Evolutionary conservation across 1,140 invertebrate genomes (phyloP), one percentile per base, ranked within the genome.

Genomic region (Dryas iulia): DNA sequence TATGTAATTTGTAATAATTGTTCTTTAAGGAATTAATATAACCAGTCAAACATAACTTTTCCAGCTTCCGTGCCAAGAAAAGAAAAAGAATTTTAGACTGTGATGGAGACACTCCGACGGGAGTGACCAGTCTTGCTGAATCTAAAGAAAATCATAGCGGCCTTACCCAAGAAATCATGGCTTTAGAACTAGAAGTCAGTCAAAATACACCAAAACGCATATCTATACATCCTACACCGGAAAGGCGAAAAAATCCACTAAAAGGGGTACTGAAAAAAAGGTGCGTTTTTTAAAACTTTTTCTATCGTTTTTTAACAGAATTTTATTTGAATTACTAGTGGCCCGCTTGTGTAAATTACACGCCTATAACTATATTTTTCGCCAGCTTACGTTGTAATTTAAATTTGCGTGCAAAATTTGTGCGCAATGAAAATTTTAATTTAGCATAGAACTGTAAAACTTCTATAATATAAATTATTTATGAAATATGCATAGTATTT

Each of bases 91-190:
- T 93, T 71, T 76, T 94, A 56, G 90, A 91, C 26, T 83, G 81
- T 54, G 87, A 90, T 47, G 86, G 86, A 8, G 89, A 90, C 25
- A 91, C 87, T 21, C 87, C 89, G 1, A 89, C 87, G 21, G 87
- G 85, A 26, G 82, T 91, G 0, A 84, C 81, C 2, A 89, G 85
- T 69, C 75, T 91, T 10, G 47, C 68, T 0, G 87, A 89, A 52
- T 84, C 78, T 10, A 91, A 90, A 62, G 84, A 87, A 31, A 88
- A 88, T 30, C 92, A 92, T 73, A 95, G 94, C 47, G 95, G 95
- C 0, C 84, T 96, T 0, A 96, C 95, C 0, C 94, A 95, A 73
- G 95, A 96, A 81, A 95, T 96, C 21, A 93, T 93, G 77, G 91
- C 94, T 0, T 84, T 71, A 73, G 90, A 92, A 0, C 82, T 71